Conservation (phyloP, 2,113 vertebrate genomes). For the Psittacula cyanocephala region DNA sequence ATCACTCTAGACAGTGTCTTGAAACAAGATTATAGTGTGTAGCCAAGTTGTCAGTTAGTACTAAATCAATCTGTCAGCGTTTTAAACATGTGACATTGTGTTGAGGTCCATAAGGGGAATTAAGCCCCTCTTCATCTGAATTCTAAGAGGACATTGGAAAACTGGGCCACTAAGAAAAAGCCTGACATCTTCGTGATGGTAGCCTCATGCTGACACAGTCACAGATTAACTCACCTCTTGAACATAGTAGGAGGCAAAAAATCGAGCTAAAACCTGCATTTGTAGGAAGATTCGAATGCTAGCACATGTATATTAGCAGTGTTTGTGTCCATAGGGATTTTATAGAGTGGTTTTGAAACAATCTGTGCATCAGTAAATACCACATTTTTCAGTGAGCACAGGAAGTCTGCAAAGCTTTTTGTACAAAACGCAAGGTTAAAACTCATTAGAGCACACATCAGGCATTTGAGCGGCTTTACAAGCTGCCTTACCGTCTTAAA, state of each 20-base stretch:
- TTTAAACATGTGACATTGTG: not conserved
- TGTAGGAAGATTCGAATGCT: conserved; percentile 17
- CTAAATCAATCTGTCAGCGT: conserved; percentile 30
- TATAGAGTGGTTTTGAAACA: conserved; percentile 43
- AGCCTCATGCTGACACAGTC: not conserved
- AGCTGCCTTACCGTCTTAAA: conserved; percentile 3
- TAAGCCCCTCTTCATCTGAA: not conserved
- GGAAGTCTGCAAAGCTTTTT: conserved; percentile 63
- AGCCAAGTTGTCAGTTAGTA: conserved; percentile 26
- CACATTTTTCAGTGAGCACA: conserved; percentile 37
- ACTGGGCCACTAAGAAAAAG: not conserved
- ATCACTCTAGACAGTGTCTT: not conserved
- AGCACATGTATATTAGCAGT: not conserved
- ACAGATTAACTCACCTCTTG: conserved; percentile 11
- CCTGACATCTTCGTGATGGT: rapidly evolving
- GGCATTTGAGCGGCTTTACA: conserved; percentile 49
- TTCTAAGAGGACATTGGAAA: not conserved
- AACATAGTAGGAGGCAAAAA: not conserved
- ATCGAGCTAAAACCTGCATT: not conserved
- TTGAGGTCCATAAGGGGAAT: not conserved
- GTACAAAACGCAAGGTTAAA: conserved; percentile 55
- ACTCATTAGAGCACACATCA: conserved; percentile 58
- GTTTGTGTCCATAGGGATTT: conserved; percentile 36
- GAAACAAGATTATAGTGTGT: conserved; percentile 6
- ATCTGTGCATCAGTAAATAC: conserved; percentile 32